Percentiles rank a stretch among this genome's conserved stretches.
Conservation (phyloP, 1,140 invertebrate species). For the Pseudomyrmex gracilis region DNA sequence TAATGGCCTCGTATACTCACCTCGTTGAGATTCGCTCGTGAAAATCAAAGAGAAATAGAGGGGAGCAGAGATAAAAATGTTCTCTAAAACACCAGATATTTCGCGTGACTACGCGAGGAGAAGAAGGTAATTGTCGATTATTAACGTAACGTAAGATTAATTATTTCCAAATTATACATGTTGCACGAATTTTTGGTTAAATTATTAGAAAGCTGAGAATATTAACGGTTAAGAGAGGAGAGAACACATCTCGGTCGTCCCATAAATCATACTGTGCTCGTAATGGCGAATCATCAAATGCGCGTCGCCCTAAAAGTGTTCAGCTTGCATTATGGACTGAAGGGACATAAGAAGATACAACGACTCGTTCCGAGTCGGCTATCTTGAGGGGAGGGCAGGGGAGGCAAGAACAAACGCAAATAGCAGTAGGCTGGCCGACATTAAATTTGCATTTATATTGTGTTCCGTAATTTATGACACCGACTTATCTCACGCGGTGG, state of each 20-base stretch:
- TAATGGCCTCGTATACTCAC: not conserved
- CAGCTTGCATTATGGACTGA: constrained; percentile 42
- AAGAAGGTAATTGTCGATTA: too few relatives aligned
- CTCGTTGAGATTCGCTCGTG: not conserved
- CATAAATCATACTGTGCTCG: constrained; percentile 10
- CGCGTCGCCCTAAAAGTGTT: constrained; percentile 33
- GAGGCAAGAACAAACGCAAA: constrained; percentile 63
- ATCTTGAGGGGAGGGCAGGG: constrained; percentile 19
- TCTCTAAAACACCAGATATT: not conserved
- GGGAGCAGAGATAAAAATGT: not conserved
- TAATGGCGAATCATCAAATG: constrained; percentile 44
- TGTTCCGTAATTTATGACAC: constrained; percentile 71
- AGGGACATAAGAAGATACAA: constrained; percentile 57
- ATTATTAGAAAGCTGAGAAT: too few relatives aligned
- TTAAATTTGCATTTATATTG: constrained; percentile 78
- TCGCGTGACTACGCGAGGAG: not conserved
- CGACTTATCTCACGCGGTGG: constrained; percentile 66
- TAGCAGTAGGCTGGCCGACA: constrained; percentile 71
- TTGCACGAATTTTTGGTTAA: too few relatives aligned
- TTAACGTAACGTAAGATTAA: too few relatives aligned
- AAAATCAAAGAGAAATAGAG: not conserved
- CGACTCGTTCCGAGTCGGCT: constrained; percentile 53
- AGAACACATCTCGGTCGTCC: constrained; percentile 3
- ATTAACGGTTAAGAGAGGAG: not conserved
- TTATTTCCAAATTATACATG: too few relatives aligned